A percentile compares a stretch with the other conserved stretches of the same genome.
Conservation (phyloP, 2,797 vertebrate species). For the Schizopygopsis malacanthus region DNA sequence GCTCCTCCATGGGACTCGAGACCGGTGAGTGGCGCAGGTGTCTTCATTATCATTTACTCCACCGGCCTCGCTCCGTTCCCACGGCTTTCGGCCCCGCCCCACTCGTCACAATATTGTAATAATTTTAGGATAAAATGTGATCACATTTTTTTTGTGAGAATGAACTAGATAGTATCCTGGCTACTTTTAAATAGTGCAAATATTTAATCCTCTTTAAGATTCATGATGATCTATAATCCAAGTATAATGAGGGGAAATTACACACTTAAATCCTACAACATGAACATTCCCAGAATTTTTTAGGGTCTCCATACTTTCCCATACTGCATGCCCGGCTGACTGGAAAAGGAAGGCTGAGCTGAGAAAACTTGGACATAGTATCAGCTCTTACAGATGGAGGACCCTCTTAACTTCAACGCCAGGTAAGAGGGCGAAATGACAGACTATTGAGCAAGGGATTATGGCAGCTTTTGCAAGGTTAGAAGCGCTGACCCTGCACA, state of each 20-base stretch:
- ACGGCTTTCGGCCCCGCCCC: too few species aligned
- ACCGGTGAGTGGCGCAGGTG: too few species aligned
- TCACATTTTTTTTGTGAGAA: neutral
- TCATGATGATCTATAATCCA: neutral
- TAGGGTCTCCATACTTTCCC: neutral
- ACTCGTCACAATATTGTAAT: too few species aligned
- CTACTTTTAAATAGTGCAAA: neutral
- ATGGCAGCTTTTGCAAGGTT: slow-evolving; percentile 61
- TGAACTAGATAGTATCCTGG: neutral
- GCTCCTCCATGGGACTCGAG: too few species aligned
- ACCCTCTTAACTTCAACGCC: slow-evolving; percentile 44
- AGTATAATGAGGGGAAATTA: neutral
- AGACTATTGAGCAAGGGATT: slow-evolving; percentile 58
- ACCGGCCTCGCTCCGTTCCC: too few species aligned
- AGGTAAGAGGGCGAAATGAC: slow-evolving; percentile 53
- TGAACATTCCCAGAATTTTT: neutral
- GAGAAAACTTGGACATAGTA: slow-evolving; percentile 37
- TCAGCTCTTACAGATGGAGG: slow-evolving; percentile 26
- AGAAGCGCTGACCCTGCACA: slow-evolving; percentile 61
- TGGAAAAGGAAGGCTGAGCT: slow-evolving; percentile 1
- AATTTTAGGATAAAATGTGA: neutral
- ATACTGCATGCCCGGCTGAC: neutral
- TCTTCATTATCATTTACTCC: too few species aligned
- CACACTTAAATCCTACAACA: neutral
- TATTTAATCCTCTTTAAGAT: neutral